phyloP scores from a whole-genome alignment of 1,140 invertebrate species.

The Delia radicum region DNA sequence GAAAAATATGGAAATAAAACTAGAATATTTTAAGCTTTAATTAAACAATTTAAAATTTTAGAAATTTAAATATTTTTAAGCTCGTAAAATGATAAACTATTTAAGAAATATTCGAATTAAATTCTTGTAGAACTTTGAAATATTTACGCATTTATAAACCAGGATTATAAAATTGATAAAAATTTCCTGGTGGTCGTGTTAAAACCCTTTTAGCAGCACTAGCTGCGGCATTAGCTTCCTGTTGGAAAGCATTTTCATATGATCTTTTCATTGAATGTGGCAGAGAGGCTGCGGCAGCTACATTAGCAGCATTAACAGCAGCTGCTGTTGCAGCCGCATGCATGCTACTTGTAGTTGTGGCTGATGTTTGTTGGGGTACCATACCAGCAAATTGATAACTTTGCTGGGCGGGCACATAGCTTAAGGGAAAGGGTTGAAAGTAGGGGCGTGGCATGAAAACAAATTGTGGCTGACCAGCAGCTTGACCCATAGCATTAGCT shows the following conservation, averaged over 20 bases:
- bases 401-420: conserved; percentile 39
- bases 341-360: neutral
- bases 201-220: conserved; percentile 47
- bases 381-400: conserved; percentile 36
- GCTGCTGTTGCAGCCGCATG: conserved; percentile 22
- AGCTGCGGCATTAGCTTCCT: conserved; percentile 42
- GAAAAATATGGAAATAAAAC: too few relatives aligned
- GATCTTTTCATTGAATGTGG: conserved; percentile 48
- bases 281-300: conserved; percentile 30
- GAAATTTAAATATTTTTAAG: too few relatives aligned
- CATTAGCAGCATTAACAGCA: conserved; percentile 12
- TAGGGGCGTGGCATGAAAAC: conserved; percentile 51
- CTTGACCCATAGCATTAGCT: neutral
- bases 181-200: conserved; percentile 37
- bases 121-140: neutral
- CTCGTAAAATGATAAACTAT: too few relatives aligned
- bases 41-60: too few relatives aligned
- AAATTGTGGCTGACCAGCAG: conserved; percentile 43
- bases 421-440: conserved; percentile 48
- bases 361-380: neutral
- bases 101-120: neutral
- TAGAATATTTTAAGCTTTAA: too few relatives aligned
- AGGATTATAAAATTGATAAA: conserved; percentile 49
- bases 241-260: conserved; percentile 54
- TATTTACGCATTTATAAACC: conserved; percentile 35